These are phyloP conservation scores for Palythoa grandis DNA, from an alignment of 92 coral and sea anemone genomes.

Conservation along the genomic window DNA sequence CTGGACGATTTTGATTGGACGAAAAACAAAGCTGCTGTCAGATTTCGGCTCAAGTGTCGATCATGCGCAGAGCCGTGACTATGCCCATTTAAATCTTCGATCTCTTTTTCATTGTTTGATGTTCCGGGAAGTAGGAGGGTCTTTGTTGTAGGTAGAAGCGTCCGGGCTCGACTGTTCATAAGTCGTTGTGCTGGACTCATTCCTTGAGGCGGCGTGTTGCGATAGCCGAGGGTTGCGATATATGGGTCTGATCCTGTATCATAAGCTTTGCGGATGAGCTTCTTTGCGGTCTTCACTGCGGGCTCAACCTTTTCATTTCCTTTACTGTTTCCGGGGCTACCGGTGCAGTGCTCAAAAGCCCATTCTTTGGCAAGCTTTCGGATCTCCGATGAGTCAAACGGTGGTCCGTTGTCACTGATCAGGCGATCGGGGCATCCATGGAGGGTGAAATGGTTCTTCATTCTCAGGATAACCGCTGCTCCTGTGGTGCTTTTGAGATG, in stretches of 20 bases:
- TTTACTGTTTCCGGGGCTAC: no score
- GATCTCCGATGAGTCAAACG: background rate
- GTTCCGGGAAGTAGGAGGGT: constrained; percentile 12
- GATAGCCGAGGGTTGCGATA: constrained; percentile 12
- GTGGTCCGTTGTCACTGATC: constrained; percentile 22
- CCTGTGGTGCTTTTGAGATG: background rate
- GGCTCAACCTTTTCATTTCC: no score
- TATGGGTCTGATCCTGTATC: constrained; percentile 19
- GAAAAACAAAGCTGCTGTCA: no score
- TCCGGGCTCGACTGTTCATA: no score
- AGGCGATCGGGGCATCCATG: background rate
- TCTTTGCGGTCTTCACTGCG: constrained; percentile 28
- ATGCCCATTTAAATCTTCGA: no score
- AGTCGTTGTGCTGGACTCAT: no score
- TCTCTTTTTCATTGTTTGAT: constrained; percentile 24
- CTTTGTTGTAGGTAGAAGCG: constrained; percentile 28
- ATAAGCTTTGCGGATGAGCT: constrained; percentile 11
- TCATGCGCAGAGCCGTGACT: no score
- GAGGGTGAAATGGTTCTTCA: background rate
- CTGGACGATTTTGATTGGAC: no score
- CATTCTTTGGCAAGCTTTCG: constrained; percentile 2
- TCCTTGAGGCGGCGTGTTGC: background rate
- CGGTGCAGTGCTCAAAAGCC: no score
- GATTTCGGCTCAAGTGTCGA: no score
- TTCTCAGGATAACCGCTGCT: background rate